Percentiles rank a stretch among this genome's conserved stretches.
These are phyloP conservation scores for Propithecus deckenii DNA, from an alignment of 2,797 vertebrate genomes.

Conservation along the genomic window DNA sequence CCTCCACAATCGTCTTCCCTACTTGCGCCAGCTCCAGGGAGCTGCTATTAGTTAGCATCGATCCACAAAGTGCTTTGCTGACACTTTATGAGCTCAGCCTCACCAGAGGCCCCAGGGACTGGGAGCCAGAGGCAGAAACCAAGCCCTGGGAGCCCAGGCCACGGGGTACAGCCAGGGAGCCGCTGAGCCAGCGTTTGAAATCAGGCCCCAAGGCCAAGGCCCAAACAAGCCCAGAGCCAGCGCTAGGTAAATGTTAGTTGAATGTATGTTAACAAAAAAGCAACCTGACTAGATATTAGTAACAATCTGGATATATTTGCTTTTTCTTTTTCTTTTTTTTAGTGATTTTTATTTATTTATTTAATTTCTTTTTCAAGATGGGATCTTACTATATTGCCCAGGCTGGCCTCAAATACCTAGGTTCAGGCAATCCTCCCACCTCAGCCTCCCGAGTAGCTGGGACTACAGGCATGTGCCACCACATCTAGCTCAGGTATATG, in stretches of 20 bases:
- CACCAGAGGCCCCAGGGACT: not conserved
- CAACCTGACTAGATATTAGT: not conserved
- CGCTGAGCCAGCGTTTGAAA: not conserved
- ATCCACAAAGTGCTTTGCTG: conserved; percentile 53
- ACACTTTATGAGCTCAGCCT: conserved; percentile 59
- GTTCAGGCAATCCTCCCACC: not conserved
- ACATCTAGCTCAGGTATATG: not conserved
- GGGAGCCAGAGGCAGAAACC: not conserved
- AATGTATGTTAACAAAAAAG: not conserved
- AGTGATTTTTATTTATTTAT: not conserved
- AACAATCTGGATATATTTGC: not conserved
- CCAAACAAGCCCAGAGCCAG: not conserved
- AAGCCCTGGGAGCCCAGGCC: not conserved
- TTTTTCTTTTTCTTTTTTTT: not conserved
- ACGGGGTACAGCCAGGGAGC: not conserved
- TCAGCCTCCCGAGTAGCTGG: not conserved
- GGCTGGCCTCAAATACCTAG: not conserved
- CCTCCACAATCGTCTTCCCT: not conserved
- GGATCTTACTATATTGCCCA: not conserved
- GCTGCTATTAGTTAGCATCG: conserved; percentile 64
- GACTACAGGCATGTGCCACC: not conserved
- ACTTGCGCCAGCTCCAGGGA: not conserved
- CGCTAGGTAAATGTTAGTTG: not conserved
- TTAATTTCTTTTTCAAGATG: not conserved
- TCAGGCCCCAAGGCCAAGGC: not conserved